Evolutionary conservation across 2,888 invertebrate species (phyloP).

Genomic region (Clanis bilineata): DNA sequence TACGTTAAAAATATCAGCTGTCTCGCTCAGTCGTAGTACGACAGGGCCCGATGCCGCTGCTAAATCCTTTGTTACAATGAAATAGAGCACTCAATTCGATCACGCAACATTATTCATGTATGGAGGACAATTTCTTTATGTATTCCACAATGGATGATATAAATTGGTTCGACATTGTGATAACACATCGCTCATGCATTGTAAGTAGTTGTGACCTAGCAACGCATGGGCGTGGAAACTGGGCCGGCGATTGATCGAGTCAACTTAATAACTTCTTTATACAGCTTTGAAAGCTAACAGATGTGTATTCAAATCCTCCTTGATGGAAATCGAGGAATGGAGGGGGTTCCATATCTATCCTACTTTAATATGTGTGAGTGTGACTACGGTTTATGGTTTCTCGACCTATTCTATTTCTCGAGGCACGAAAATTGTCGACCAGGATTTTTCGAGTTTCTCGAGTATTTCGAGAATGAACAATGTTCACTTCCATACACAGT

Average conservation of each 20-base stretch:
- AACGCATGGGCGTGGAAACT: slow-evolving; percentile 24
- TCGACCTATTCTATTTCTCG: too few relatives aligned
- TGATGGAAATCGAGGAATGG: too few relatives aligned
- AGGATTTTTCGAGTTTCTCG: too few relatives aligned
- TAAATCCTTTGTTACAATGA: background rate
- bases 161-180: slow-evolving; percentile 12
- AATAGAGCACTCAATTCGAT: background rate
- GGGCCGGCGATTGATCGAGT: slow-evolving; percentile 30
- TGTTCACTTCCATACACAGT: too few relatives aligned
- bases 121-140: slow-evolving; percentile 4
- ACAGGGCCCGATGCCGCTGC: too few relatives aligned
- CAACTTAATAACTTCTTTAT: slow-evolving; percentile 16
- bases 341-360: too few relatives aligned
- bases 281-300: background rate
- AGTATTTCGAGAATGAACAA: too few relatives aligned
- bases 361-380: too few relatives aligned
- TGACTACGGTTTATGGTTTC: too few relatives aligned
- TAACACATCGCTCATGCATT: slow-evolving; percentile 15
- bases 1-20: too few relatives aligned
- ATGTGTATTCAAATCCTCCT: background rate
- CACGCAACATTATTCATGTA: background rate
- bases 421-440: too few relatives aligned
- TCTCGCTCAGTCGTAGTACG: too few relatives aligned
- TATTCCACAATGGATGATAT: slow-evolving; percentile 3
- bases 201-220: slow-evolving; percentile 10